phyloP scores from a whole-genome alignment of 2,888 invertebrate species.

The Diarsia rubi region DNA sequence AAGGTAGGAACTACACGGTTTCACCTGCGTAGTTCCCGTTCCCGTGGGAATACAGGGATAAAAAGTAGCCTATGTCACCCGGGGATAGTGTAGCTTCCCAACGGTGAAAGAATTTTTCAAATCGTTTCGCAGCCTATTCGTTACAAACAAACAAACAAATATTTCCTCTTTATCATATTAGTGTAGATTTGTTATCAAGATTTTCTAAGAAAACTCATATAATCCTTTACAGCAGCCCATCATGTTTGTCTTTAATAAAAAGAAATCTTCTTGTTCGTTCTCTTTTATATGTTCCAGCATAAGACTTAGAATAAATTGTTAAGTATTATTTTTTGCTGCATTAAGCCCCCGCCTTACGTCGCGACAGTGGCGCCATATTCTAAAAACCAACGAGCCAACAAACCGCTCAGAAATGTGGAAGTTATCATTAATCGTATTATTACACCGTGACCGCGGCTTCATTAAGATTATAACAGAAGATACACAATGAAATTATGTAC shows the following conservation, averaged over 20 bases:
- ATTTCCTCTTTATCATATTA: no score
- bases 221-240: background rate
- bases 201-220: background rate
- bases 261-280: background rate
- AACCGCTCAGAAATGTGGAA: slow-evolving; percentile 77
- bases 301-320: background rate
- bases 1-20: no score
- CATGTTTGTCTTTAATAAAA: background rate
- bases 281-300: background rate
- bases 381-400: slow-evolving; percentile 82
- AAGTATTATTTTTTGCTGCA: background rate
- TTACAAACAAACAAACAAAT: no score
- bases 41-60: no score
- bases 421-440: slow-evolving; percentile 82
- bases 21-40: no score
- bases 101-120: no score
- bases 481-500: slow-evolving; percentile 68
- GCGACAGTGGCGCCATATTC: slow-evolving; percentile 72
- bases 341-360: slow-evolving; percentile 40
- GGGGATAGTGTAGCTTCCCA: no score
- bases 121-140: no score
- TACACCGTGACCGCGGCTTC: slow-evolving; percentile 82
- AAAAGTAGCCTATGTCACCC: no score
- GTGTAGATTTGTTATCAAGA: no score
- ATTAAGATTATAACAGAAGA: slow-evolving; percentile 82